These are phyloP conservation scores for Sinosuthora webbiana DNA, from an alignment of 2,113 vertebrate genomes.

Conservation along the genomic window DNA sequence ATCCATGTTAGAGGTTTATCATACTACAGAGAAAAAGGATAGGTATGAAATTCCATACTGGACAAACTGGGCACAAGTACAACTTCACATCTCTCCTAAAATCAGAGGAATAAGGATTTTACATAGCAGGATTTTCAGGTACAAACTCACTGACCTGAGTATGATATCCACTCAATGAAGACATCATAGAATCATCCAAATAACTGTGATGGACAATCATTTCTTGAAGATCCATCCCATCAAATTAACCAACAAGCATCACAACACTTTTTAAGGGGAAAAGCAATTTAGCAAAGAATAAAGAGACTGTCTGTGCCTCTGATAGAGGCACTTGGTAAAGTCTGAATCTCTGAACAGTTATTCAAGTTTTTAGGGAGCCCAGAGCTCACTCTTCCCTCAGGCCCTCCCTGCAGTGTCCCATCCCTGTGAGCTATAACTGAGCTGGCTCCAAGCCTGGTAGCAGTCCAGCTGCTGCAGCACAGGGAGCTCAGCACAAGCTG, in stretches of 20 bases:
- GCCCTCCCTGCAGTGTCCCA: neutral
- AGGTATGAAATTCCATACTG: neutral
- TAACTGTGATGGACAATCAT: neutral
- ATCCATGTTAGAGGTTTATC: neutral
- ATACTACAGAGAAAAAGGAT: neutral
- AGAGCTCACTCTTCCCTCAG: neutral
- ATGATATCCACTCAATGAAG: neutral
- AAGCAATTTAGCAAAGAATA: neutral
- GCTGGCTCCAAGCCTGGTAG: constrained; percentile 16
- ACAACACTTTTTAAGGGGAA: neutral
- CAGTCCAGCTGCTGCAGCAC: constrained; percentile 46
- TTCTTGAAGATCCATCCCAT: neutral
- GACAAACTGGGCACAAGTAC: neutral
- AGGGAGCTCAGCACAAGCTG: constrained; percentile 19
- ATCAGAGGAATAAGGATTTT: neutral
- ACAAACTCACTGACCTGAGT: neutral
- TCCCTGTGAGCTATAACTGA: neutral
- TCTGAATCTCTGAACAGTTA: constrained; percentile 28
- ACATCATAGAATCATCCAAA: neutral
- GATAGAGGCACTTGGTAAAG: neutral
- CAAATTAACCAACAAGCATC: neutral
- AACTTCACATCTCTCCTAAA: neutral
- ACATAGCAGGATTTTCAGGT: neutral
- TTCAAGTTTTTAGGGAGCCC: constrained; percentile 59
- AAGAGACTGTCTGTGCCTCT: neutral